These are phyloP conservation scores for Cephus sareptanus DNA, from an alignment of 2,888 invertebrate species.

Conservation along the genomic window DNA sequence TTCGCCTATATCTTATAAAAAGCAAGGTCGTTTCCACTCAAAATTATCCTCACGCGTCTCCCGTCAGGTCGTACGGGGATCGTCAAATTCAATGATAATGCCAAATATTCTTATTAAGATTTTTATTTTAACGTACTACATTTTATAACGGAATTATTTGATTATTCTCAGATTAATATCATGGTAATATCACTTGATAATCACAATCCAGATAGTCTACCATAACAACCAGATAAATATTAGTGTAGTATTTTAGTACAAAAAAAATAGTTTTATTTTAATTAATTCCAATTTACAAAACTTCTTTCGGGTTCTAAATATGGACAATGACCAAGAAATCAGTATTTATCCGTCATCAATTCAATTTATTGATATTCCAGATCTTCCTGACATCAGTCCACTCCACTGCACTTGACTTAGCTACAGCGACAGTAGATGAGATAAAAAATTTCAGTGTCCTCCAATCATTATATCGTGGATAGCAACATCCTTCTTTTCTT, in stretches of 20 bases:
- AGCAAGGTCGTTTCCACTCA: neutral
- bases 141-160: neutral
- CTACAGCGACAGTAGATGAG: neutral
- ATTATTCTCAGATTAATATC: neutral
- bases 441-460: neutral
- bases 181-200: neutral
- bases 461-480: neutral
- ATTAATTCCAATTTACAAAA: neutral
- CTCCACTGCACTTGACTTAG: neutral
- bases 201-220: neutral
- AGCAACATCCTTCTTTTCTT: neutral
- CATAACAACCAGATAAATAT: neutral
- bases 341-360: neutral
- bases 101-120: neutral
- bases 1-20: neutral
- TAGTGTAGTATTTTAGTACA: neutral
- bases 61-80: neutral
- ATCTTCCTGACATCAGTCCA: neutral
- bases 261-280: neutral
- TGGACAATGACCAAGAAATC: neutral
- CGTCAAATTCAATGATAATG: neutral
- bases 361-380: neutral
- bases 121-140: neutral
- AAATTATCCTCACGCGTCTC: neutral
- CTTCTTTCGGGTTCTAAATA: neutral